These are phyloP conservation scores for Denticeps clupeoides DNA, from an alignment of 2,797 vertebrate species.

Conservation along the genomic window DNA sequence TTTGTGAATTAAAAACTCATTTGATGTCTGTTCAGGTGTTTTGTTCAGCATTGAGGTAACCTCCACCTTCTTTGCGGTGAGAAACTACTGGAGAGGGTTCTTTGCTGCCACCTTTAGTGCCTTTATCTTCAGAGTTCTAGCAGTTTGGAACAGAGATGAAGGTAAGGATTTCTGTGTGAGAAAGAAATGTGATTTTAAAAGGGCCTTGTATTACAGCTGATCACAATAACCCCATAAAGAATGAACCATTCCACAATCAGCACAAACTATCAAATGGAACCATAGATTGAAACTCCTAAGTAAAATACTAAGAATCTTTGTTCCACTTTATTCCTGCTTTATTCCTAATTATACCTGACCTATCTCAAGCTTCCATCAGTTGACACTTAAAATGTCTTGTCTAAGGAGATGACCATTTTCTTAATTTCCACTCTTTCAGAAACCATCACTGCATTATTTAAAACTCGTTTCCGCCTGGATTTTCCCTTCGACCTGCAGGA, in stretches of 20 bases:
- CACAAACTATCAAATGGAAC: background rate
- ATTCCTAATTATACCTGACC: no score
- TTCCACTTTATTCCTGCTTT: no score
- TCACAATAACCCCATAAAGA: no score
- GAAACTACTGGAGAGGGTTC: constrained; percentile 97
- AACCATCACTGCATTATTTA: constrained; percentile 93
- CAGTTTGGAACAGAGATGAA: constrained; percentile 90
- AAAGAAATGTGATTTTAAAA: background rate
- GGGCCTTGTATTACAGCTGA: background rate
- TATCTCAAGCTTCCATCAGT: constrained; percentile 16
- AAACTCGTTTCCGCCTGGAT: constrained; percentile 88
- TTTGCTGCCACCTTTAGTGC: constrained; percentile 95
- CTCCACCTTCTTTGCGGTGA: constrained; percentile 91
- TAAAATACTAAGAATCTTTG: background rate
- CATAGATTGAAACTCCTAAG: background rate
- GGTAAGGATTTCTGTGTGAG: constrained; percentile 47
- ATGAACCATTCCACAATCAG: background rate
- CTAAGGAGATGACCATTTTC: constrained; percentile 7
- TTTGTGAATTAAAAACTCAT: background rate
- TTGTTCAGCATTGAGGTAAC: constrained; percentile 97
- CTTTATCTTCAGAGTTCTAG: constrained; percentile 93
- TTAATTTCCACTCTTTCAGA: constrained; percentile 50
- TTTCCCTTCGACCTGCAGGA: constrained; percentile 96
- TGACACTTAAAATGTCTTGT: constrained; percentile 7
- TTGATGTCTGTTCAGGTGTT: constrained; percentile 58